Conservation (phyloP, 1,140 invertebrate species). For the Macrobrachium nipponense region DNA sequence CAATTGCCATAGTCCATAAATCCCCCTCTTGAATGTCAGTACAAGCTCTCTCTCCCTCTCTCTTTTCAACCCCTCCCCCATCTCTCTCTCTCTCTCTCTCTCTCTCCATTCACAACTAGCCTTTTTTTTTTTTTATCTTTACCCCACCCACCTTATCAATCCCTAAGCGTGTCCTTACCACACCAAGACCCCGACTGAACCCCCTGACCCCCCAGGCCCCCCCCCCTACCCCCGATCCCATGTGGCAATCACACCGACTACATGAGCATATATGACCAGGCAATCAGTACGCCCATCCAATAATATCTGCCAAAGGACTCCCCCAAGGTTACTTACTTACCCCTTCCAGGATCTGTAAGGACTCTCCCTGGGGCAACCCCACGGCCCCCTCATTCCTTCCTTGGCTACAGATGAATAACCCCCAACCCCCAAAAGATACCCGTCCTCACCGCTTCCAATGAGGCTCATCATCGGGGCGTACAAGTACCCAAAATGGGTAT, state of each 20-base stretch:
- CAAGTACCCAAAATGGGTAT: no score
- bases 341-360: no score
- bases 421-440: no score
- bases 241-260: not conserved
- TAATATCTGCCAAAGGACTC: no score
- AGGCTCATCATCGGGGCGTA: no score
- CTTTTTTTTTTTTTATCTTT: not conserved
- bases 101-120: not conserved
- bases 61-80: not conserved
- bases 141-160: not conserved
- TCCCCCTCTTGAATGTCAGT: not conserved
- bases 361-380: no score
- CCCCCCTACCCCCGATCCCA: not conserved
- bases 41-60: not conserved
- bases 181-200: no score
- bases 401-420: no score
- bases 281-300: no score
- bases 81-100: not conserved
- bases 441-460: no score
- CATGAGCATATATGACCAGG: slow-evolving; percentile 14
- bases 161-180: not conserved
- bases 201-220: not conserved
- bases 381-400: no score
- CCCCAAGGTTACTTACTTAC: no score
- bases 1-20: not conserved